These are phyloP conservation scores for Lithophane semibrunnea DNA, from an alignment of 2,888 invertebrate genomes.

Conservation along the genomic window DNA sequence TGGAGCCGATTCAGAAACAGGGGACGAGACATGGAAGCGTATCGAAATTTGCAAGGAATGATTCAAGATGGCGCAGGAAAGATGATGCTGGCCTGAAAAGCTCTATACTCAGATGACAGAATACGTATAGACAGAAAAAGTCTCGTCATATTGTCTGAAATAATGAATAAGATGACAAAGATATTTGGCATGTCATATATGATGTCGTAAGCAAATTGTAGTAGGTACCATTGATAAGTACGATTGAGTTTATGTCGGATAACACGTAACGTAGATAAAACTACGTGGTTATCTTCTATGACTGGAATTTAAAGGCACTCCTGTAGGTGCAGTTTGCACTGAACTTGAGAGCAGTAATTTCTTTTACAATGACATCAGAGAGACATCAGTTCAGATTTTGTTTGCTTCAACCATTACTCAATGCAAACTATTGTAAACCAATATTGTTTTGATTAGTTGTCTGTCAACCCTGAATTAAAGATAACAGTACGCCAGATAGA, in stretches of 20 bases:
- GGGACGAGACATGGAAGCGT: too few relatives aligned
- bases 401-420: neutral
- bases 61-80: neutral
- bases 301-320: conserved; percentile 16
- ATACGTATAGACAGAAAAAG: neutral
- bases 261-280: conserved; percentile 28
- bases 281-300: conserved; percentile 22
- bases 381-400: neutral
- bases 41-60: neutral
- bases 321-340: conserved; percentile 18
- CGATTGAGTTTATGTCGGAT: conserved; percentile 13
- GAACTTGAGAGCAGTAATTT: conserved; percentile 9
- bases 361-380: neutral
- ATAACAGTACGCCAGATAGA: conserved; percentile 37
- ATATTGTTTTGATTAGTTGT: neutral
- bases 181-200: neutral
- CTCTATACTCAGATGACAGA: neutral
- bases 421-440: neutral
- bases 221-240: conserved; percentile 11
- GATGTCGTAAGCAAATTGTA: conserved; percentile 19
- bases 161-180: neutral
- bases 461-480: conserved; percentile 36
- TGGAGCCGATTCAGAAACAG: neutral
- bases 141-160: neutral
- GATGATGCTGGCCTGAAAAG: neutral